These are phyloP conservation scores for Luperina nickerlii DNA, from an alignment of 2,888 invertebrate species.

Conservation along the genomic window DNA sequence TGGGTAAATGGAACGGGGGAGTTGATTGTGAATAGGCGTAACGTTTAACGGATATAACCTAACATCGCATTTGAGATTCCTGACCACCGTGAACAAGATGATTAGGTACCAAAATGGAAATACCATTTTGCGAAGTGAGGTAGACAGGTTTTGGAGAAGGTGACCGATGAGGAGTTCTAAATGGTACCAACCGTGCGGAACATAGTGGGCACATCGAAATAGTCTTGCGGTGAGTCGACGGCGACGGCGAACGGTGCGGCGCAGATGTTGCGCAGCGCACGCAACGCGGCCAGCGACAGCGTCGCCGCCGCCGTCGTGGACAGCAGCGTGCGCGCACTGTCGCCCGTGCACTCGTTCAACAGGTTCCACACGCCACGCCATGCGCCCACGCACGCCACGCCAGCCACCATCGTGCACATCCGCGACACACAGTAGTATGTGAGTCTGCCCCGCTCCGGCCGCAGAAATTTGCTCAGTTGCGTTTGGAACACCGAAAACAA, in stretches of 20 bases:
- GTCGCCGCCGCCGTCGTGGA: constrained; percentile 92
- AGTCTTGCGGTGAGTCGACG: constrained; percentile 93
- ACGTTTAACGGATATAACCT: constrained; percentile 26
- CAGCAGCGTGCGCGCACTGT: constrained; percentile 90
- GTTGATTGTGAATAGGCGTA: constrained; percentile 40
- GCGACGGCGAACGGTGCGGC: constrained; percentile 95
- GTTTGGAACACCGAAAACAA: constrained; percentile 93
- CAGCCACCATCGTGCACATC: constrained; percentile 93
- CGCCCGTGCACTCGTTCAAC: constrained; percentile 93
- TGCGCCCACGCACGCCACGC: constrained; percentile 95
- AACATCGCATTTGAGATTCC: constrained; percentile 2
- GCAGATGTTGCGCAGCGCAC: constrained; percentile 94
- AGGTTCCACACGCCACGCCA: constrained; percentile 96
- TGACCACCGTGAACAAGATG: too few relatives aligned
- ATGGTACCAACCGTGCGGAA: constrained; percentile 94
- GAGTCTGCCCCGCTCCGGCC: constrained; percentile 92
- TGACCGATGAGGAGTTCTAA: constrained; percentile 12
- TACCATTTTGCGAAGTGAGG: not conserved
- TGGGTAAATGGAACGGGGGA: constrained; percentile 59
- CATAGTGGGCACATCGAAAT: constrained; percentile 96
- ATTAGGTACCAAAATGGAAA: not conserved
- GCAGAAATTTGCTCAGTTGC: constrained; percentile 87
- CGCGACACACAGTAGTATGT: constrained; percentile 93
- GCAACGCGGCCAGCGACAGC: constrained; percentile 92
- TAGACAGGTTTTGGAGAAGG: not conserved